Evolutionary conservation across 2,113 vertebrate species (phyloP).

Genomic region (Psittacula cyanocephala): DNA sequence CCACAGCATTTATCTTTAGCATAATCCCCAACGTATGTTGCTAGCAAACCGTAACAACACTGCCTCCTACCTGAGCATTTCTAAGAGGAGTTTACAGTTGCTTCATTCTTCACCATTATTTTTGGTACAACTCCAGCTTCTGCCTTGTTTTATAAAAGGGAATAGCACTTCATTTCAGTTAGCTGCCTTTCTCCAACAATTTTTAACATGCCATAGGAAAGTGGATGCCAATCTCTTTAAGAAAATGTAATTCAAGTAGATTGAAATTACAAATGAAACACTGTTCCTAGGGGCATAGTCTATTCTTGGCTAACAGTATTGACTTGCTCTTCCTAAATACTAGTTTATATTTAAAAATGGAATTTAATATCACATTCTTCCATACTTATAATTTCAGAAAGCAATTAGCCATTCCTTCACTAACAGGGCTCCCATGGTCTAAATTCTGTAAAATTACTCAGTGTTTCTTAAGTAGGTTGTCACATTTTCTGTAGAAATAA

Average conservation of each 20-base stretch:
- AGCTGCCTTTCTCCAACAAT: slow-evolving; percentile 4
- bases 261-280: neutral
- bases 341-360: neutral
- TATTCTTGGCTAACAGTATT: neutral
- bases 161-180: slow-evolving; percentile 22
- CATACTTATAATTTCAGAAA: neutral
- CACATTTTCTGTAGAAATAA: slow-evolving; percentile 13
- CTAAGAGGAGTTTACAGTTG: neutral
- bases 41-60: too few species aligned
- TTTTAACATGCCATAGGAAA: neutral
- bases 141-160: neutral
- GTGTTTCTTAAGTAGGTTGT: neutral
- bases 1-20: too few species aligned
- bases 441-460: slow-evolving; percentile 29
- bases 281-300: neutral
- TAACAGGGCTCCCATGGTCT: neutral
- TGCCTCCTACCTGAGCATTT: neutral
- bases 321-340: neutral
- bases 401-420: neutral
- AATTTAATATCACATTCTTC: neutral
- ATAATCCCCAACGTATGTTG: too few species aligned
- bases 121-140: slow-evolving; percentile 3
- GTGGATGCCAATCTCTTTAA: neutral
- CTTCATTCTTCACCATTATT: neutral
- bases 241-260: neutral